Base-by-base conservation (phyloP, 2,888 invertebrate species). In the Amblyteles armatorius region DNA sequence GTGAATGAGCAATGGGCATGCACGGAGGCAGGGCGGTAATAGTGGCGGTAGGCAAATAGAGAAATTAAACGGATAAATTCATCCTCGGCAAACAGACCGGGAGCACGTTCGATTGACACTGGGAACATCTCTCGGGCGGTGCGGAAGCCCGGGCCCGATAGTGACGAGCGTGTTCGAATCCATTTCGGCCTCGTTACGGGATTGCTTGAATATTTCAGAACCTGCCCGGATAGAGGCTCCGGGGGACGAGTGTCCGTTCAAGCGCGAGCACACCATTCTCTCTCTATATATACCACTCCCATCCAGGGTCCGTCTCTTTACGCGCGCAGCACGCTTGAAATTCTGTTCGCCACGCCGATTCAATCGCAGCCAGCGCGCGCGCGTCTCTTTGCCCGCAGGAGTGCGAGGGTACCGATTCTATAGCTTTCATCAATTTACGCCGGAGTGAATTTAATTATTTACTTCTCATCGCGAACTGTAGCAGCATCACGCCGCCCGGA, bases 381-480 rank as follows among this genome's bases (percentile, higher is more conserved):
- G 7, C n/a, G 63, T 16, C 33, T 65, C 60, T 63, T 74, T 74
- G 48, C 63, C 63, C 63, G 29, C 36, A 22, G 65, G 76, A 65
- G 44, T 48, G 44, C 44, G 65, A 52, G 26, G 16, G 63, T 16
- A 52, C 33, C 83, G 69, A 48, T 79, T 81, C 74, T 48, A 71
- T 83, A 81, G 68, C 85, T 85, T 87, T 84, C 85, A 86, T 86
- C 84, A 87, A 88, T 89, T 90, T 89, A 86, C 85, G 86, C 86
- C 87, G 68, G 87, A 87, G 84, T 85, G 88, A 88, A 88, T 89
- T 91, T 88, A 89, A 91, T 91, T 90, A 91, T 91, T 90, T 89
- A 90, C 88, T 88, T 89, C 89, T 85, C 86, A 86, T 80, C 83
- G 87, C 82, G 72, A 79, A 79, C 73, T 71, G 52, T 69, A 78